Percentiles rank a stretch among this genome's conserved stretches.
Evolutionary conservation across 2,113 vertebrate genomes (phyloP).

Genomic region (Zapus hudsonius): DNA sequence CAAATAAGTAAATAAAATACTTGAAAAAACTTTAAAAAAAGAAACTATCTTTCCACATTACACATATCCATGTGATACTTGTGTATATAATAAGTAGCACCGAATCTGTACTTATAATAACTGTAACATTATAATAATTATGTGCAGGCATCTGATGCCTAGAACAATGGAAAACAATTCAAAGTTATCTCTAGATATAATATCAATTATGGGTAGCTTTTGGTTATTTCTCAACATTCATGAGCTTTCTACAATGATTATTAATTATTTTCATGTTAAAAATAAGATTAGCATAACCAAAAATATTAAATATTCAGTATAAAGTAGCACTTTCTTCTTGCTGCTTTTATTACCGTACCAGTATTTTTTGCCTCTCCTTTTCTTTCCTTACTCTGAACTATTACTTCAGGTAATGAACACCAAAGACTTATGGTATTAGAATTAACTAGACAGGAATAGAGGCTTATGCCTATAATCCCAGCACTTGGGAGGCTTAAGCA

Average conservation of each 20-base stretch:
- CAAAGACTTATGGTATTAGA: neutral
- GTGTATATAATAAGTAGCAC: neutral
- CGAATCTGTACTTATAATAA: neutral
- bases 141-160: neutral
- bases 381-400: neutral
- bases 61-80: neutral
- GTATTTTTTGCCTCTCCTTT: neutral
- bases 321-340: neutral
- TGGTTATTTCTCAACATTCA: neutral
- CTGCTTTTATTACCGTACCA: neutral
- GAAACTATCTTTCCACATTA: neutral
- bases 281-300: neutral
- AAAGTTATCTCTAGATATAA: neutral
- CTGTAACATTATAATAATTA: constrained; percentile 22
- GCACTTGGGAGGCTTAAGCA: neutral
- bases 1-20: too few relatives aligned
- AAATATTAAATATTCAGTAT: constrained; percentile 11
- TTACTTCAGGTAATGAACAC: neutral
- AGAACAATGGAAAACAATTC: neutral
- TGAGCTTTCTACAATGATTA: neutral
- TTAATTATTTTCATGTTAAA: constrained; percentile 1
- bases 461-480: neutral
- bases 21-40: too few relatives aligned
- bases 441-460: neutral
- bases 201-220: neutral